Base-by-base conservation (phyloP, 1,140 invertebrate genomes). In the Sinella curviseta region DNA sequence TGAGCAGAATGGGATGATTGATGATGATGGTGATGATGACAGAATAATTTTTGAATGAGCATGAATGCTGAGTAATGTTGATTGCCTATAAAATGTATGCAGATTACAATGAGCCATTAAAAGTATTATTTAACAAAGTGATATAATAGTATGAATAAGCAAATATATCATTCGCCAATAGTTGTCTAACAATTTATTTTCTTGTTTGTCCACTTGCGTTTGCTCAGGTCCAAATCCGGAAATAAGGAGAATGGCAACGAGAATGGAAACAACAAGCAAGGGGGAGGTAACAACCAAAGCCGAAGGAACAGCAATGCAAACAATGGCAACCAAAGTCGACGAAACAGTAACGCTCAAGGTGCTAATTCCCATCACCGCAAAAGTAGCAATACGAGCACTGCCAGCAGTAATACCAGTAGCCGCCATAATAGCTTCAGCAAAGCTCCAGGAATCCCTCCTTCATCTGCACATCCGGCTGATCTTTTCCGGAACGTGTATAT, bases 371-470 rank as follows among this genome's bases (percentile, higher is more conserved):
- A 60, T 35, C 54, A 70, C n/a, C 70, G 80, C 30, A 78, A 78
- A 28, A 81, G 70, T n/a, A 81, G 77, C 31, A 77, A 26, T 26
- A 57, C 39, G 0, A 76, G 70, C 30, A 81, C 73, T 67, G 57
- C 73, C n/a, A 74, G 80, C 67, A 81, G 80, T 34, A 80, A 48
- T 31, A 77, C 33, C 4, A 60, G 80, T 1, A 81, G 80, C 74
- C 80, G 80, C 3, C 17, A 81, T 74, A 78, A 78, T 28, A 81
- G 80, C 33, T 81, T 81, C 57, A 74, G 74, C 65, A 77, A 81
- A 33, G 57, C 77, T 26, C 55, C 34, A 17, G 57, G 57, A 65
- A n/a, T 26, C 8, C 26, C 65, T 14, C 57, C 24, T 26, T 33
- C 65, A 70, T 30, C 28, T 26, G 8, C 8, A 55, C 77, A 78